Base-by-base conservation (phyloP, 1,140 invertebrate genomes). In the Nasonia vitripennis region DNA sequence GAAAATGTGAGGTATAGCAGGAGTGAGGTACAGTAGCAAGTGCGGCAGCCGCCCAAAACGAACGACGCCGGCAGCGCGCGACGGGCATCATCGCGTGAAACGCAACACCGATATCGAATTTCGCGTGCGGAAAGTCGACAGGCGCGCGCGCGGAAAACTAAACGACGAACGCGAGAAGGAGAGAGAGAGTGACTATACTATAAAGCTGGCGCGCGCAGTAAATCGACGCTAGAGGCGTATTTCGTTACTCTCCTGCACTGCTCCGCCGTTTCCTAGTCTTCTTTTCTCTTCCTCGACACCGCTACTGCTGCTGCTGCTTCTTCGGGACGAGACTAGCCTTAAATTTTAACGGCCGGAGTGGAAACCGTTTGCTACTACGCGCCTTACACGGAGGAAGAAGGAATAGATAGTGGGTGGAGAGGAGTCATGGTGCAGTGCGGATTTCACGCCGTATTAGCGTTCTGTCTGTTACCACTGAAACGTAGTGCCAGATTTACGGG, bases 41-140 rank as follows among this genome's bases (percentile, higher is more conserved):
- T 62, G 48, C 31, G 27, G 81, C 73, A 82, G 81, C 71, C 14
- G 78, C 1, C 3, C 12, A 31, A 71, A 48, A 71, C 20, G 68
- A 51, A 48, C 41, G 20, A 37, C 78, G 55, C 55, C 55, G 67
- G 31, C 34, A 51, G 34, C 14, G n/a, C 51, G 37, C 37, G 73
- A 79, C 51, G 86, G 81, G 85, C 83, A 86, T 87, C 87, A 86
- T 88, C 81, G 86, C 80, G 82, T 80, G 87, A 85, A 88, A 87
- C 78, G 83, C 78, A 86, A 88, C 75, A 82, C 82, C 84, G 73
- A 84, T 88, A 88, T 88, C 86, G 86, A 87, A 88, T 88, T 88
- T 87, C 87, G 83, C 87, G 78, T 87, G 81, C 81, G 41, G 41
- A 71, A 70, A 70, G 37, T 71, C 23, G 68, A 73, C 70, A 75